phyloP scores from a whole-genome alignment of 1,140 invertebrate species.

The Cydia pomonella region DNA sequence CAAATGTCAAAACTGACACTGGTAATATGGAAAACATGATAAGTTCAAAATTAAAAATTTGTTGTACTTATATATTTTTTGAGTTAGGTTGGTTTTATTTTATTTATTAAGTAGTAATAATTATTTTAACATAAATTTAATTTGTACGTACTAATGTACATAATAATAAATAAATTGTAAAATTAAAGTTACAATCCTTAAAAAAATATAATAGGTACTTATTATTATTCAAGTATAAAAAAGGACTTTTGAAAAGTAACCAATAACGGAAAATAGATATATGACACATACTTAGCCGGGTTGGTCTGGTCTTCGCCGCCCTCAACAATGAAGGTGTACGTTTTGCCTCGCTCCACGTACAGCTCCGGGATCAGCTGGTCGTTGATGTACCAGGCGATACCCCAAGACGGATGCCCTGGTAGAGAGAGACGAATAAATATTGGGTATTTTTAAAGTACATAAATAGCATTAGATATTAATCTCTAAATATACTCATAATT shows the following conservation, averaged over 20 bases:
- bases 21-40: not conserved
- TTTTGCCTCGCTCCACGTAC: conserved; percentile 92
- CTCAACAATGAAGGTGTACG: conserved; percentile 93
- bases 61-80: not conserved
- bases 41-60: not conserved
- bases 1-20: not conserved
- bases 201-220: no score
- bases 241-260: not conserved
- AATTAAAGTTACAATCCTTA: no score
- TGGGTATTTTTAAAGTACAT: no score
- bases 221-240: not conserved
- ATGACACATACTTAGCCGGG: conserved; percentile 83
- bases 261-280: no score
- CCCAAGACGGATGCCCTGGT: conserved; percentile 89
- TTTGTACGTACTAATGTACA: no score
- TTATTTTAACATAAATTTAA: no score
- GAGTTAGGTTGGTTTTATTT: no score
- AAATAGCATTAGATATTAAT: no score
- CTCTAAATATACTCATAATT: no score
- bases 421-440: conserved; percentile 17
- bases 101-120: no score
- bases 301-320: conserved; percentile 87
- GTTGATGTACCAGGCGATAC: conserved; percentile 97
- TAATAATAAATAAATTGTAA: no score
- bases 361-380: conserved; percentile 94